Evolutionary conservation across 2,888 invertebrate genomes (phyloP).

Genomic region (Incurvaria masculella): DNA sequence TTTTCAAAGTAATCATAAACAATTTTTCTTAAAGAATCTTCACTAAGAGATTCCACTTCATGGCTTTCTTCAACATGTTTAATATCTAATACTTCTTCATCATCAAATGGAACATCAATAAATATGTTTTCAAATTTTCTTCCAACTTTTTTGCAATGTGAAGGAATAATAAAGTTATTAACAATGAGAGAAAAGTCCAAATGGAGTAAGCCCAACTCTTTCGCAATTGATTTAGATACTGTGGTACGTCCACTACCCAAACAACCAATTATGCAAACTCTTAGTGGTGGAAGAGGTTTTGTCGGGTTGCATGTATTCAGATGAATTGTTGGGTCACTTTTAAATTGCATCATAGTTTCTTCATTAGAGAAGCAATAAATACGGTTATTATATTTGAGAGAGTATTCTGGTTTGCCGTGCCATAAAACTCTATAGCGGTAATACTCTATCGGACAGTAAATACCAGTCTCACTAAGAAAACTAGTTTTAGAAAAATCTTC

Average conservation of each 20-base stretch:
- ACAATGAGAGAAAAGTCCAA: slow-evolving; percentile 43
- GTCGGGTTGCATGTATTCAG: slow-evolving; percentile 41
- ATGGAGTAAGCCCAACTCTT: slow-evolving; percentile 53
- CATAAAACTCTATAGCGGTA: slow-evolving; percentile 51
- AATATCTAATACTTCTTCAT: slow-evolving; percentile 21
- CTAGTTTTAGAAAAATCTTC: slow-evolving; percentile 22
- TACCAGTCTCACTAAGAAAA: slow-evolving; percentile 53
- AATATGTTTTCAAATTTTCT: slow-evolving; percentile 39
- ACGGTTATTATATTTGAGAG: slow-evolving; percentile 49
- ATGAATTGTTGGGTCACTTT: slow-evolving; percentile 46
- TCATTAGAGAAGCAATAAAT: slow-evolving; percentile 52
- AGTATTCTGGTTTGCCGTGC: slow-evolving; percentile 58
- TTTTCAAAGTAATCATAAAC: slow-evolving; percentile 47
- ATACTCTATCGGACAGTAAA: slow-evolving; percentile 62
- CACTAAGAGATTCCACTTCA: slow-evolving; percentile 22
- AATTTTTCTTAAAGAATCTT: slow-evolving; percentile 33
- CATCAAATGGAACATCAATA: slow-evolving; percentile 29
- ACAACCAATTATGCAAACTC: slow-evolving; percentile 58
- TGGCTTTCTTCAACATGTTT: background rate
- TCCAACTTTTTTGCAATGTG: slow-evolving; percentile 44
- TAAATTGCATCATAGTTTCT: slow-evolving; percentile 45
- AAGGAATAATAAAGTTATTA: slow-evolving; percentile 34
- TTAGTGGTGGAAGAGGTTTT: slow-evolving; percentile 42
- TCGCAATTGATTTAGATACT: slow-evolving; percentile 45
- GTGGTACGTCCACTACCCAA: slow-evolving; percentile 53